Base-by-base conservation (phyloP, 2,113 vertebrate genomes). In the Acrocephalus kingi region DNA sequence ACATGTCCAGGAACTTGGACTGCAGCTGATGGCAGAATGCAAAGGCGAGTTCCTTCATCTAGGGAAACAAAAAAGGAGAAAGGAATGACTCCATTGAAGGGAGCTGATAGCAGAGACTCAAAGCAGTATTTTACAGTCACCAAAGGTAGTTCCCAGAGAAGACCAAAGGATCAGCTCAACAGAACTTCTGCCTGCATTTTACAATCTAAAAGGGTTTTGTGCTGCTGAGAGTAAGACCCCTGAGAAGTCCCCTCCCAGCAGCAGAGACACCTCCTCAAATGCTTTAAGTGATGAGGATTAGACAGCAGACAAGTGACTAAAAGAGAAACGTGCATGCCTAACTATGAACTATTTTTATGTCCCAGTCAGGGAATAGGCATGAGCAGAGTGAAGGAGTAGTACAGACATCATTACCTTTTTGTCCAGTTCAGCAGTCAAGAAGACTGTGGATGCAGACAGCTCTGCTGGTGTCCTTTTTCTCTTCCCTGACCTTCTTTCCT, bases 11-110 rank as follows among this genome's bases (percentile, higher is more conserved):
- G 96, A 99, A 99, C 97, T 98, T 99, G 52, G 99, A 99, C 93
- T 99, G 98, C 58, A 99, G 98, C 86, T 99, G 99, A 93, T 98
- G 98, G 95, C 98, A 99, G 81, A 99, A 99, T 1, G 98, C 98
- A 80, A 99, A 97, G 1, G 96, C 96, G 12, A 99, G 92, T 95
- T 99, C 99, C 97, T 98, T 99, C 98, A 99, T 98, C 99, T 99
- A 91, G 55, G 81, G 39, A 92, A 63, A 91, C 2, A 5, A 72
- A 87, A 95, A 89, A 39, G 16, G 17, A 69, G 27, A 41, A 69
- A 43, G 23, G 21, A 73, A 81, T 81, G 15, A 56, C 6, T 64
- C 27, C 11, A 9, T 2, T 52, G 68, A 49, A 84, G 24, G 21
- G 14, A 83, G 46, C 33, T 56, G 41, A 27, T 1, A 73, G 62